Base-by-base conservation (phyloP, 2,797 vertebrate genomes). In the Orientallactaga sibirica region DNA sequence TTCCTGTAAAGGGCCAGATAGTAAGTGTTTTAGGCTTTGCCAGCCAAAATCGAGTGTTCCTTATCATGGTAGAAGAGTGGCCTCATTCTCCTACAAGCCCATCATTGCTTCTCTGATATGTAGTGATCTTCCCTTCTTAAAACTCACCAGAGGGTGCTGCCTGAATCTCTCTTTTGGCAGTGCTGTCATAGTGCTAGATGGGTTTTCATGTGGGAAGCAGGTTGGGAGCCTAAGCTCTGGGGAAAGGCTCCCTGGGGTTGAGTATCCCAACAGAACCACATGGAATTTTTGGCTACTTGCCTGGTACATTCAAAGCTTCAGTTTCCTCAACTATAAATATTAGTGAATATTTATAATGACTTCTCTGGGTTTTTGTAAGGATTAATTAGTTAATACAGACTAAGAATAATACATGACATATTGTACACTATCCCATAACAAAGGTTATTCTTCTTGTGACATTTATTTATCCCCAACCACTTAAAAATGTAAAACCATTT, bases 11-110 rank as follows among this genome's bases (percentile, higher is more conserved):
- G 70, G 37, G 25, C 27, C 27, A 67, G 52, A 76, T 22, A 80
- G 61, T 84, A 90, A 93, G 33, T 86, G 58, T 81, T 78, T 86
- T 62, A 82, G 52, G 25, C 29, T 89, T 93, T 77, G 58, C 25
- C 9, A 90, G 16, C 16, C 33, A 90, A 68, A 81, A 55, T 0
- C 20, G 64, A 70, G 3, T 80, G 48, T 12, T 81, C 37, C 19
- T 11, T 18, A 2, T 33, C 55, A 41, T 0, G 5, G 52, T 58
- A 83, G 37, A 77, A 83, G n/a, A 3, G 12, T 33, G 61, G 20
- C 5, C 48, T 91, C 15, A n/a, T 67, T 91, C 12, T 58, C 70
- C 75, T 73, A 52, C 1, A 71, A 67, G 11, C 18, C n/a, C 85
- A 48, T 52, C 33, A n/a, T 68, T 68, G 58, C 41, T 93, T 92